Evolutionary conservation across 2,888 invertebrate species (phyloP).

Genomic region (Teleogryllus oceanicus): DNA sequence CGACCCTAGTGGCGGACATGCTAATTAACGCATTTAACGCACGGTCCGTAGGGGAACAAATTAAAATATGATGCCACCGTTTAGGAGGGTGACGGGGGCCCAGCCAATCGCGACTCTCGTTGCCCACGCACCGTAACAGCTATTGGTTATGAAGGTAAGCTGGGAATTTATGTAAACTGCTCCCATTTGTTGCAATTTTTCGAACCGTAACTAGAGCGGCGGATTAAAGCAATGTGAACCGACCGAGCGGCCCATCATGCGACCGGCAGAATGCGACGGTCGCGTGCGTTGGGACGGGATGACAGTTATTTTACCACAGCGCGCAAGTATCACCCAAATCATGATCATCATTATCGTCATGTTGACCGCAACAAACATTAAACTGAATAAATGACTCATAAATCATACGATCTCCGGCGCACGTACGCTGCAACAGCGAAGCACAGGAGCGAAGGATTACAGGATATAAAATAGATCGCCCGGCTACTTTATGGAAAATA

Average conservation of each 20-base stretch:
- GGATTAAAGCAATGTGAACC: neutral
- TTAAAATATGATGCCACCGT: constrained; percentile 18
- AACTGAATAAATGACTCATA: constrained; percentile 2
- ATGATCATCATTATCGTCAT: constrained; percentile 9
- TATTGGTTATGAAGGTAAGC: constrained; percentile 18
- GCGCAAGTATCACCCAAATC: neutral
- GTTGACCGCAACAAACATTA: neutral
- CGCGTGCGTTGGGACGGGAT: neutral
- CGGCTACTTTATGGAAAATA: neutral
- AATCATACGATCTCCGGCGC: neutral
- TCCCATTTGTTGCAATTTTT: constrained; percentile 18
- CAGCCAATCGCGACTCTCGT: neutral
- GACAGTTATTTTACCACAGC: constrained; percentile 1
- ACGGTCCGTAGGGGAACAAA: neutral
- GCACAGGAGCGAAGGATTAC: neutral
- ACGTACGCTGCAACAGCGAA: neutral
- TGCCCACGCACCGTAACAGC: neutral
- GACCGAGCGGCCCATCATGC: neutral
- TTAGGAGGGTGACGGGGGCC: neutral
- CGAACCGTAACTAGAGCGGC: neutral
- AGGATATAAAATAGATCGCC: neutral
- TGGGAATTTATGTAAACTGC: constrained; percentile 7
- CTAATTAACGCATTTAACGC: constrained; percentile 7
- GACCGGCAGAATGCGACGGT: neutral
- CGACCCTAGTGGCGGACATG: neutral